A percentile compares a stretch with the other conserved stretches of the same genome.
phyloP scores from a whole-genome alignment of 2,797 vertebrate genomes.

The Premnoplex brunnescens region DNA sequence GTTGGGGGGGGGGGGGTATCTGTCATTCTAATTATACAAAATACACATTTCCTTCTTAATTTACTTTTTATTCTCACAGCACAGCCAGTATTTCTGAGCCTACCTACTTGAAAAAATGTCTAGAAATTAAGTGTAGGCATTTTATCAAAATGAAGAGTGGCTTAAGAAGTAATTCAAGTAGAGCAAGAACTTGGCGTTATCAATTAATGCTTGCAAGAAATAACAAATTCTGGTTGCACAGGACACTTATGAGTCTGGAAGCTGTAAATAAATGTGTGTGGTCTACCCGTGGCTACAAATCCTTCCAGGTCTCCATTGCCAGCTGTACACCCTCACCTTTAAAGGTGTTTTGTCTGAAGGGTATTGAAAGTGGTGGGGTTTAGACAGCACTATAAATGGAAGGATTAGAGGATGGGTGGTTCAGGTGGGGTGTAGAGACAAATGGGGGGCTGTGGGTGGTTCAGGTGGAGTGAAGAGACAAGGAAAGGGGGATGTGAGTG shows the following conservation, averaged over 20 bases:
- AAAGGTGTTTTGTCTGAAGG: background rate
- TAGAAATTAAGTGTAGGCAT: background rate
- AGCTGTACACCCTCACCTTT: background rate
- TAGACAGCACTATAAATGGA: background rate
- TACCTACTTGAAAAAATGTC: background rate
- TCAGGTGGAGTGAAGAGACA: too few species aligned
- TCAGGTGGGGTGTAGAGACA: background rate
- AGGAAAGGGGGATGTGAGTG: background rate
- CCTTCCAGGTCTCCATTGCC: background rate
- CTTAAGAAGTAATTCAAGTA: slow-evolving; percentile 1
- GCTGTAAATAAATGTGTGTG: background rate
- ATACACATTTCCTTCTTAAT: background rate
- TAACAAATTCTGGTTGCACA: background rate
- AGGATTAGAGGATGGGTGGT: background rate
- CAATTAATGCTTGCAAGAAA: background rate
- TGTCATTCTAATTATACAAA: background rate
- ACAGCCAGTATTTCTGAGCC: background rate
- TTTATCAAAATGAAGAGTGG: background rate
- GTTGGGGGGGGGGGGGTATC: background rate
- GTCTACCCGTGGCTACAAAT: background rate
- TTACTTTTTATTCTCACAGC: background rate
- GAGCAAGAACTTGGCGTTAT: background rate
- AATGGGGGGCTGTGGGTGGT: too few species aligned
- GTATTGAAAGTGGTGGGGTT: background rate
- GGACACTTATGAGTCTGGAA: background rate